Evolutionary conservation across 2,797 vertebrate species (phyloP), one percentile per base, ranked within the genome.

Genomic region (Pseudochromis fuscus): DNA sequence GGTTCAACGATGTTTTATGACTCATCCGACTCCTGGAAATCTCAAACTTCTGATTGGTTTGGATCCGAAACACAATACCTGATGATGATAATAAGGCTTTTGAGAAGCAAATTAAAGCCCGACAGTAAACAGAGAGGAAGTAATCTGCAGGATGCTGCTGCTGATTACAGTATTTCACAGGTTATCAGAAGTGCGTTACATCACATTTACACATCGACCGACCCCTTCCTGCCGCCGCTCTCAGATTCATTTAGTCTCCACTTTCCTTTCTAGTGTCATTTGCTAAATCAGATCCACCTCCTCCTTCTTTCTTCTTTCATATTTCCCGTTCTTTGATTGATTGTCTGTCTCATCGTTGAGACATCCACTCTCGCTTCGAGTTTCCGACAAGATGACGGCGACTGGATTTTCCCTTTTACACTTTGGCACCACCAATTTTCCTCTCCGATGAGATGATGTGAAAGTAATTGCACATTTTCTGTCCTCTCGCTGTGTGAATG

Each of bases 381-480:
- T 72, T 75, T 65, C 45, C 10, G 18, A 50, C 67, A 19, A 60
- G 63, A 84, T 53, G 72, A 44, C 18, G 38, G 9, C 55, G 60
- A 70, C 70, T 35, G 55, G 37, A 62, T 70, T 75, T 77, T 79
- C 28, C 50, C 59, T 72, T 44, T 85, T 59, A 62, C 69, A 70
- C 78, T 67, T 56, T 67, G 65, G 68, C 67, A 53, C 52, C 50
- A 75, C 58, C 77, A 81, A 75, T 81, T 74, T 83, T 82, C 75
- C 60, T 82, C 78, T 75, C 23, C 33, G 21, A 67, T 72, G 69
- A 81, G 81, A 84, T 78, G 77, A 82, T 75, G 72, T 69, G 68
- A 69, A 69, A 67, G 75, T 81, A 88, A 81, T 84, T 87, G 70
- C 65, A 83, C 75, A 63, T 81, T 76, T 79, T 79, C 48, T n/a